These are phyloP conservation scores for Dendrolimus houi DNA, from an alignment of 2,888 invertebrate genomes.

Conservation along the genomic window DNA sequence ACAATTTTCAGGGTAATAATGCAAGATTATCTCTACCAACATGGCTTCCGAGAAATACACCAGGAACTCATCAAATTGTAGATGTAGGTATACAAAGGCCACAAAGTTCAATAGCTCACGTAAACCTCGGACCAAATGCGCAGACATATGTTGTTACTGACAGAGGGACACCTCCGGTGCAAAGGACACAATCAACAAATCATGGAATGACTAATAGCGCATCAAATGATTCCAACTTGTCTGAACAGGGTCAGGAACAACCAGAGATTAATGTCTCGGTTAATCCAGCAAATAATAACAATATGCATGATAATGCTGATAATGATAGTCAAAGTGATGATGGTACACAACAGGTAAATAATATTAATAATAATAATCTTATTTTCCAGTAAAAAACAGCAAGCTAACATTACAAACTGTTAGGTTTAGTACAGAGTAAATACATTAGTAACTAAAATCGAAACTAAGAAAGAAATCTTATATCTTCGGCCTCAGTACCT, in stretches of 20 bases:
- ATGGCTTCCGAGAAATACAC: conserved; percentile 58
- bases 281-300: conserved; percentile 64
- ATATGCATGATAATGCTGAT: conserved; percentile 61
- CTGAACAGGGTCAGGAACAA: conserved; percentile 41
- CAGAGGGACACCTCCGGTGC: conserved; percentile 31
- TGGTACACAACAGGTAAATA: conserved; percentile 55
- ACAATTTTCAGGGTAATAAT: conserved; percentile 51
- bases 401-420: no score
- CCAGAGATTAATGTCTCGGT: conserved; percentile 59
- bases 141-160: conserved; percentile 56
- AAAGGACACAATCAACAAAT: conserved; percentile 32
- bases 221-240: conserved; percentile 48
- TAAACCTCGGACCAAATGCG: conserved; percentile 43
- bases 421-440: no score
- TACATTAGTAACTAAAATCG: no score
- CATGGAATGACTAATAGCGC: conserved; percentile 41
- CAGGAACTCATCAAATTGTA: conserved; percentile 45
- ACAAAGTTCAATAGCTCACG: conserved; percentile 61
- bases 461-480: no score
- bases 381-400: background rate
- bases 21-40: conserved; percentile 58
- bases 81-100: conserved; percentile 47
- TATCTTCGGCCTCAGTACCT: no score
- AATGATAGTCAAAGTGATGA: conserved; percentile 69
- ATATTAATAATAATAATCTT: background rate